Evolutionary conservation across 92 coral and sea anemone genomes (phyloP).

Genomic region (Chrysogorgia sp.): DNA sequence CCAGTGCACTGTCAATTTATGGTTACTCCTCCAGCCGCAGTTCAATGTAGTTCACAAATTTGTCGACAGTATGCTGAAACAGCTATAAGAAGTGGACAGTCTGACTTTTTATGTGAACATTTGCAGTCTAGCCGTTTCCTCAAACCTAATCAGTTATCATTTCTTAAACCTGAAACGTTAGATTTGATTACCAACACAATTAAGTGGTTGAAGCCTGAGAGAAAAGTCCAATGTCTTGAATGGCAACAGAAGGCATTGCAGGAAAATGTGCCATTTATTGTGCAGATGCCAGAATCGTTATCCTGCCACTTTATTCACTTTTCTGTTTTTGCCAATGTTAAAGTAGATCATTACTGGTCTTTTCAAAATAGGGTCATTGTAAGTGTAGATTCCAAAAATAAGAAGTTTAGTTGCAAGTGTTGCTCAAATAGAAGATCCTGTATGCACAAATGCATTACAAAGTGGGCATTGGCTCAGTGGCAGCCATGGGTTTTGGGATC

Average conservation of each 20-base stretch:
- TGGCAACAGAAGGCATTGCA: no score
- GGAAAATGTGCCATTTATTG: neutral
- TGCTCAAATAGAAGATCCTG: no score
- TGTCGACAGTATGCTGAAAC: slow-evolving; percentile 7
- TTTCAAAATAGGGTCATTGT: slow-evolving; percentile 2
- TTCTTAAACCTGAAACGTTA: neutral
- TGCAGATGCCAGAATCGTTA: neutral
- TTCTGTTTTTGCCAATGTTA: neutral
- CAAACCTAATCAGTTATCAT: neutral
- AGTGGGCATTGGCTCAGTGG: neutral
- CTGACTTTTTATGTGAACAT: no score
- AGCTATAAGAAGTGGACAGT: no score
- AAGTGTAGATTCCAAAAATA: neutral
- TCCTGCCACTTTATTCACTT: neutral
- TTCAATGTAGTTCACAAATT: neutral
- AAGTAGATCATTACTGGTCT: neutral
- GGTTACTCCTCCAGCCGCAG: slow-evolving; percentile 12
- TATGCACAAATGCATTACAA: slow-evolving; percentile 1
- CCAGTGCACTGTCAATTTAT: neutral
- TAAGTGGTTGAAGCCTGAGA: slow-evolving; percentile 3
- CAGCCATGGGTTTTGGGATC: no score
- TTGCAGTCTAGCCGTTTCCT: no score
- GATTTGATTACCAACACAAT: neutral
- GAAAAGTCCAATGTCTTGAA: neutral
- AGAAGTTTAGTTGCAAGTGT: no score